Base-by-base conservation (phyloP, 2,113 vertebrate genomes). In the Siphamia tubifer region DNA sequence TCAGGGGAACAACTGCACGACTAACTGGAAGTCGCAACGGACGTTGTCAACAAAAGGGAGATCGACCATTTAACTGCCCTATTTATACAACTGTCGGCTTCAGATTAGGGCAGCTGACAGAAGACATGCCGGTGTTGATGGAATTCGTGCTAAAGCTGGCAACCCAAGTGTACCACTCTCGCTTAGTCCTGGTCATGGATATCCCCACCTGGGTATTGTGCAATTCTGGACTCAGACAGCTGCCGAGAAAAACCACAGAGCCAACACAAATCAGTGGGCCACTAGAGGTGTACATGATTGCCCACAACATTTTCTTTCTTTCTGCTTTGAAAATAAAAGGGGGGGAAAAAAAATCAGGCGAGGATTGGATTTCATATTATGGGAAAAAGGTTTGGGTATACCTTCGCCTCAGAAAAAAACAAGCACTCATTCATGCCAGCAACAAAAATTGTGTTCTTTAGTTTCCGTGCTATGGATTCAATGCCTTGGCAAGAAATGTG, bases 81-180 rank as follows among this genome's bases (percentile, higher is more conserved):
- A 83, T 85, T 89, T 87, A 84, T 61, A 77, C 86, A 87, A 83
- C 82, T 86, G 85, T 80, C 56, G 31, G 40, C 75, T 55, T 72
- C 35, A 83, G 82, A 87, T 86, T 87, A 84, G 68, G 43, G 68
- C 79, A 72, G 83, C 63, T 82, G 85, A 83, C 81, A 43, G 74
- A 73, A 13, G 51, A 70, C 57, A 56, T 55, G 53, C 15, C 35
- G 70, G 63, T 70, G 79, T 61, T 80, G 74, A 85, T 43, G 40
- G 71, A 79, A 74, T 79, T 76, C 24, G 1, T 58, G 44, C 71
- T 77, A 48, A 66, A 63, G 71, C 62, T 65, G 74, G 68, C 54
- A 74, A 62, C 31, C n/a, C 15, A 23, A 75, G 30, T 57, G 52
- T 58, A 65, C 52, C 4, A 21, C 68, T 39, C 43, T 57, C 27